Conservation (phyloP, 92 coral and sea anemone species). For the Micromussa lordhowensis region DNA sequence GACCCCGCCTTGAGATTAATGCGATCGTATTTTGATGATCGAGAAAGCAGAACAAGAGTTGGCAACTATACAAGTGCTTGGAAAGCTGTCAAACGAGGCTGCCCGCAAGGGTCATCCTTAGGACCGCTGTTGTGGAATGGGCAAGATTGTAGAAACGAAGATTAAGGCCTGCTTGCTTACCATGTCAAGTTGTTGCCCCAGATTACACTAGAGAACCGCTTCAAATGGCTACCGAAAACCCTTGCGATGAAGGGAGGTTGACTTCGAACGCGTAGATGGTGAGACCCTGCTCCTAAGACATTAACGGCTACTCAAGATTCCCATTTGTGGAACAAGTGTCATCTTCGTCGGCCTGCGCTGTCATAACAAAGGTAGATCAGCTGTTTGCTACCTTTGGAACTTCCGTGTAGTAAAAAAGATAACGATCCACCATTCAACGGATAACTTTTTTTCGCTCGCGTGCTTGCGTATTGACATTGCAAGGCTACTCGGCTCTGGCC, state of each 20-base stretch:
- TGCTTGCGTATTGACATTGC: conserved; percentile 67
- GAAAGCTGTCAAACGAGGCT: no score
- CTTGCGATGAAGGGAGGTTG: conserved; percentile 44
- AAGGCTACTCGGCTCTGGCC: conserved; percentile 79
- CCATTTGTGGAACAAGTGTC: conserved; percentile 46
- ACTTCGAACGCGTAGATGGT: conserved; percentile 34
- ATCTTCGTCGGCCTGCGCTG: conserved; percentile 33
- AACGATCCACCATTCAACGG: conserved; percentile 74
- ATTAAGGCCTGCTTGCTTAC: not conserved
- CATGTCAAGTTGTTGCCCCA: conserved; percentile 16
- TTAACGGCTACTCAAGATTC: conserved; percentile 51
- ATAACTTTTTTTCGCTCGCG: conserved; percentile 52
- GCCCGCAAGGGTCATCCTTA: conserved; percentile 74
- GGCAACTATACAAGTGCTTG: no score
- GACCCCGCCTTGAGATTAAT: no score
- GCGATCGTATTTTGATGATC: no score
- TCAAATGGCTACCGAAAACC: conserved; percentile 39
- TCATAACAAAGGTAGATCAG: conserved; percentile 15
- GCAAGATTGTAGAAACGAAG: not conserved
- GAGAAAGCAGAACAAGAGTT: no score
- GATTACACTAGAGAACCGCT: not conserved
- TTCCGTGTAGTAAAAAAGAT: conserved; percentile 21
- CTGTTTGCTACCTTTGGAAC: conserved; percentile 55
- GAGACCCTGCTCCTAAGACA: conserved; percentile 46
- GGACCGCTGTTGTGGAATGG: no score